Evolutionary conservation across 2,797 vertebrate genomes (phyloP).

Genomic region (Arctocebus calabarensis): DNA sequence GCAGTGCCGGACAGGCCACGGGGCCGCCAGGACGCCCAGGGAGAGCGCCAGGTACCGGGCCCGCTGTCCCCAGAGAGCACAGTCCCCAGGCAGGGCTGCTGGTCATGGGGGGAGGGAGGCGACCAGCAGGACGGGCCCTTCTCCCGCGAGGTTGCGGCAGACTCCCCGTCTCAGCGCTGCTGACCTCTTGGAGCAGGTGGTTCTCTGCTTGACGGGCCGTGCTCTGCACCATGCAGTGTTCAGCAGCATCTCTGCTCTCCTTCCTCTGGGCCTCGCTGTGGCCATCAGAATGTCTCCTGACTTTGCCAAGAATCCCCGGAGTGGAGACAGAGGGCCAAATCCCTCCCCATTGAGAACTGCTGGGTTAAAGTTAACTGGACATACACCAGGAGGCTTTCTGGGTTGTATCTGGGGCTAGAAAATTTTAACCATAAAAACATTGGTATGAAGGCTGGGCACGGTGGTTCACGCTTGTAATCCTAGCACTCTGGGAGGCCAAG

Average conservation of each 20-base stretch:
- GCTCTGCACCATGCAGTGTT: not conserved
- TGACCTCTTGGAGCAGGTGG: not conserved
- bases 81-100: not conserved
- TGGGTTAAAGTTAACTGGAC: not conserved
- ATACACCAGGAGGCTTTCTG: not conserved
- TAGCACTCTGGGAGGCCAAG: no score
- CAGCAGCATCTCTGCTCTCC: not conserved
- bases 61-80: not conserved
- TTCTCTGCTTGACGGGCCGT: not conserved
- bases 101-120: no score
- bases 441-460: not conserved
- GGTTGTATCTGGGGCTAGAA: not conserved
- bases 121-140: not conserved
- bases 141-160: not conserved
- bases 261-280: not conserved
- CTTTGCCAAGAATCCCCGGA: not conserved
- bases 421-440: not conserved
- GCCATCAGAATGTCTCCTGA: not conserved
- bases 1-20: conserved; percentile 31
- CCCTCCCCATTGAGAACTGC: not conserved
- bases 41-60: conserved; percentile 69
- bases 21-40: conserved; percentile 37
- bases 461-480: no score
- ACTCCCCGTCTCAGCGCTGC: not conserved
- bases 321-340: not conserved